Evolutionary conservation across 1,140 invertebrate species (phyloP).

Genomic region (Battus philenor): DNA sequence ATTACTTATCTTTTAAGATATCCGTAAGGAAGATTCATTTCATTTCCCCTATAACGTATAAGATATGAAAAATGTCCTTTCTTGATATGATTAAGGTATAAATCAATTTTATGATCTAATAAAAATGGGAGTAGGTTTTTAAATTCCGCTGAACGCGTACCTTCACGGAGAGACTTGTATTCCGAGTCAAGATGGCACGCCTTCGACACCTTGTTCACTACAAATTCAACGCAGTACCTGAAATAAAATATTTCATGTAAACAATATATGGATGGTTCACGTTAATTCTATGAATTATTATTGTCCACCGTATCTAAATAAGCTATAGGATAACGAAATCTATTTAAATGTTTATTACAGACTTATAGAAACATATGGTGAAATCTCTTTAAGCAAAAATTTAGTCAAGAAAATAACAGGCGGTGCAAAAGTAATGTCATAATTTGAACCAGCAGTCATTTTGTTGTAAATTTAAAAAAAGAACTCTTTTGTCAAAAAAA

Average conservation of each 20-base stretch:
- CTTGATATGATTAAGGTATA: conserved; percentile 4
- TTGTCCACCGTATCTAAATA: too few relatives aligned
- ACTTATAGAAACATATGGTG: too few relatives aligned
- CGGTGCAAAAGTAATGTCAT: too few relatives aligned
- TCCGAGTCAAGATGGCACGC: conserved; percentile 84
- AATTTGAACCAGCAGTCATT: too few relatives aligned
- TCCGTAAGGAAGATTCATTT: neutral
- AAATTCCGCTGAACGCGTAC: conserved; percentile 56
- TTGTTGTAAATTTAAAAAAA: too few relatives aligned
- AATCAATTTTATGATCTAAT: conserved; percentile 15
- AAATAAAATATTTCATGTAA: conserved; percentile 41
- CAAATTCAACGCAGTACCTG: conserved; percentile 90
- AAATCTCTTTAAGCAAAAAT: too few relatives aligned
- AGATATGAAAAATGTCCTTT: neutral
- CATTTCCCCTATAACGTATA: neutral
- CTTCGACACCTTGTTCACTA: conserved; percentile 87
- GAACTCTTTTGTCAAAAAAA: too few relatives aligned
- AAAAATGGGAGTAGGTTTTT: conserved; percentile 8
- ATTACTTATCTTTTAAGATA: neutral
- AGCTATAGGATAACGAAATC: too few relatives aligned
- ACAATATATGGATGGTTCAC: too few relatives aligned
- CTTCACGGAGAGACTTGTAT: conserved; percentile 83
- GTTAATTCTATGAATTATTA: too few relatives aligned
- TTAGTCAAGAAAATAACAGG: too few relatives aligned
- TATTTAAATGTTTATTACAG: too few relatives aligned